Evolutionary conservation across 2,113 vertebrate genomes (phyloP), one percentile per base, ranked within the genome.

Genomic region (Otus sunia): DNA sequence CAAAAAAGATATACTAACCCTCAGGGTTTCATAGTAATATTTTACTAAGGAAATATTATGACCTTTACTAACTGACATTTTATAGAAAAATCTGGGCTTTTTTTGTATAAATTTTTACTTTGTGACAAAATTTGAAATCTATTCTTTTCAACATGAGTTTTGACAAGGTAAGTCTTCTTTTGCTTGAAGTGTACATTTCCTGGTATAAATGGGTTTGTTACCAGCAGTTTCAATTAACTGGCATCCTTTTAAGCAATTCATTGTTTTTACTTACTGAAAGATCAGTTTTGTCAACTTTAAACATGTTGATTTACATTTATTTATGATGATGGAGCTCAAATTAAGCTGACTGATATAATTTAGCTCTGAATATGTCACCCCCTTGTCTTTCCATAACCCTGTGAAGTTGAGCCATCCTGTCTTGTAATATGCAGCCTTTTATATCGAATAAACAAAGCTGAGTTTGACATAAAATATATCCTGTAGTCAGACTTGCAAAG

Each of bases 381-480:
- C 9, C 18, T 80, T 89, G 60, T 36, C 52, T 85, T 96, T 91
- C 69, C 39, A 59, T 72, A 93, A 52, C 58, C 50, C 79, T 36
- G 25, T 81, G 52, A 82, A 91, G 34, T 15, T 91, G 56, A 78
- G 49, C 73, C 37, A 60, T 74, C 50, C 47, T 87, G 49, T 68
- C 79, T 67, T 63, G 43, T 78, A 94, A 78, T 82, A 50, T 27
- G 9, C 25, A 83, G 50, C 41, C 50, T 96, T 94, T 95, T 83
- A 88, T 69, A 91, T 16, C n/a, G 47, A 41, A 91, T 64, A 79
- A 94, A 72, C 56, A 95, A 93, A 92, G 80, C 83, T 79, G 83
- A 91, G 26, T 79, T 41, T 97, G 91, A 92, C 73, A 81, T 79
- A 78, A 92, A 92, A 84, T 96, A 87, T 89, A 84, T 92, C 83